Evolutionary conservation across 1,140 invertebrate species (phyloP).

Genomic region (Drosophila triauraria): DNA sequence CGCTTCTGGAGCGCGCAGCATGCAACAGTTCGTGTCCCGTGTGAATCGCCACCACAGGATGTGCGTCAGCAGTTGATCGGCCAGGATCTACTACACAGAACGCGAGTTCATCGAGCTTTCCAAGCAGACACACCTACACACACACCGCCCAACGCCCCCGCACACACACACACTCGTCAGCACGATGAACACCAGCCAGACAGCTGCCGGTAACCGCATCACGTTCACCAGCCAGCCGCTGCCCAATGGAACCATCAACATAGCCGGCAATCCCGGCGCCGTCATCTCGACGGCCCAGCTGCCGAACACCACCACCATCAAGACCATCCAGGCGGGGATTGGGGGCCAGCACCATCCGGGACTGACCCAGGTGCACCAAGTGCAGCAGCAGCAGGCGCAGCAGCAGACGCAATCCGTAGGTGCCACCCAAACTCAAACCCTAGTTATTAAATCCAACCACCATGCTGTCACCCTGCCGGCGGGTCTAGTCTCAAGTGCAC

Average conservation of each 20-base stretch:
- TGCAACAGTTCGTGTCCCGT: constrained; percentile 54
- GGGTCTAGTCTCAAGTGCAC: constrained; percentile 85
- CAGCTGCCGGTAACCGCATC: constrained; percentile 83
- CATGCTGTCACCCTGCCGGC: constrained; percentile 85
- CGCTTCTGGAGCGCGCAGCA: constrained; percentile 53
- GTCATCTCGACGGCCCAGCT: constrained; percentile 79
- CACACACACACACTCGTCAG: constrained; percentile 2
- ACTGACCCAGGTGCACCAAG: constrained; percentile 61
- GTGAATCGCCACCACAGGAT: constrained; percentile 48
- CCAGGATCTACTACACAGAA: constrained; percentile 25
- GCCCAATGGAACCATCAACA: constrained; percentile 87
- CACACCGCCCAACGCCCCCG: constrained; percentile 11
- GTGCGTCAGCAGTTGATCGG: constrained; percentile 70
- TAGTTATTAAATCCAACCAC: constrained; percentile 85
- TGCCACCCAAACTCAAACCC: constrained; percentile 85
- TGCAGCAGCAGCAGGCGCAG: constrained; percentile 62
- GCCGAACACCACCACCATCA: constrained; percentile 85
- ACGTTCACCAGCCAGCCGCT: constrained; percentile 86
- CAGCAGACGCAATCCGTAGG: constrained; percentile 83
- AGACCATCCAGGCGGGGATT: constrained; percentile 85
- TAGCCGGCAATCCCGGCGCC: constrained; percentile 68
- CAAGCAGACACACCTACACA: constrained; percentile 28
- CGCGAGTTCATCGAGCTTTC: constrained; percentile 19
- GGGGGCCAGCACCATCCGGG: constrained; percentile 78
- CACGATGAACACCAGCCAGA: constrained; percentile 80